Conservation (phyloP, 2,888 invertebrate genomes). For the Tenthredo mesomela region DNA sequence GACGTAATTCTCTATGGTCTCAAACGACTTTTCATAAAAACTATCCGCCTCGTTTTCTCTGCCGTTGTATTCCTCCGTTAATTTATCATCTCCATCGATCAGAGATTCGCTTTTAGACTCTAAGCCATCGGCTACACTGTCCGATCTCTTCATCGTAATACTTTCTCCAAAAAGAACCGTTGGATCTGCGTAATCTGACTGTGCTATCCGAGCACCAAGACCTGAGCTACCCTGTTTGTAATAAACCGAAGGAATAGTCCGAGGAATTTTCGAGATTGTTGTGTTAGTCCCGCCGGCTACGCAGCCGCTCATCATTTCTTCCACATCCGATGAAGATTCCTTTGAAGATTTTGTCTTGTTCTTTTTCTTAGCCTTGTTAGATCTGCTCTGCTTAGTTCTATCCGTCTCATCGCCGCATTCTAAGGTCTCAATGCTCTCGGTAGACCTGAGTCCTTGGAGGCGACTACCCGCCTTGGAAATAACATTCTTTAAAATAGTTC, state of each 20-base stretch:
- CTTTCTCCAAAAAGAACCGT: conserved; percentile 82
- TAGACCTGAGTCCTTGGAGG: conserved; percentile 72
- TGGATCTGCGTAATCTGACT: conserved; percentile 92
- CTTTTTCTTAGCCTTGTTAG: conserved; percentile 65
- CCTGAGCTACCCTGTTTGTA: conserved; percentile 91
- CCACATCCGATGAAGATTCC: conserved; percentile 71
- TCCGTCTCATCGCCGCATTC: conserved; percentile 72
- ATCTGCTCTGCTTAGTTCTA: conserved; percentile 59
- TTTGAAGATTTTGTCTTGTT: conserved; percentile 72
- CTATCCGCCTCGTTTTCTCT: conserved; percentile 82
- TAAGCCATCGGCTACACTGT: not conserved
- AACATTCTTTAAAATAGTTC: conserved; percentile 74
- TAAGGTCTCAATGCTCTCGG: conserved; percentile 76
- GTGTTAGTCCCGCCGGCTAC: conserved; percentile 55
- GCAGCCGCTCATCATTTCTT: conserved; percentile 67
- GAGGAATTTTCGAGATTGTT: conserved; percentile 55
- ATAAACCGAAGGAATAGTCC: conserved; percentile 66
- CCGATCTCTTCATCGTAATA: conserved; percentile 55
- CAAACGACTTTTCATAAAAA: conserved; percentile 88
- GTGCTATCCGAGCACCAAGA: conserved; percentile 92
- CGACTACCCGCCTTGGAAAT: conserved; percentile 74
- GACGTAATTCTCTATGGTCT: conserved; percentile 85
- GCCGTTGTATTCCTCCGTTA: conserved; percentile 44
- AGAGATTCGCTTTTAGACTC: conserved; percentile 51
- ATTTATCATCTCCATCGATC: conserved; percentile 5